A percentile compares a stretch with the other conserved stretches of the same genome.
phyloP scores from a whole-genome alignment of 2,888 invertebrate genomes.

The Lordiphosa andalusiaca region DNA sequence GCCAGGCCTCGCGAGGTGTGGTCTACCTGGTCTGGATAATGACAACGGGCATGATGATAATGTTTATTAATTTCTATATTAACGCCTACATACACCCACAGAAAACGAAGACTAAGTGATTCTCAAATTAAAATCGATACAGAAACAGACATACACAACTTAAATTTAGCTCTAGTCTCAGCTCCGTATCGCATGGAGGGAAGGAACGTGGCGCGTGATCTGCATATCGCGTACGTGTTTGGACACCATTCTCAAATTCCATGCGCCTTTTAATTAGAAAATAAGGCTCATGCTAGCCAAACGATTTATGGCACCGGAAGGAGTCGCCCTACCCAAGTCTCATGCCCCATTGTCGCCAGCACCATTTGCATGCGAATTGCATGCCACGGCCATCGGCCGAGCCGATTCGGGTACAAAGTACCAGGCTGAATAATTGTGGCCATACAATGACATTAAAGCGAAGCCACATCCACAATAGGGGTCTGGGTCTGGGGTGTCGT shows the following conservation, averaged over 20 bases:
- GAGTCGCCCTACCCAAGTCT: conserved; percentile 41
- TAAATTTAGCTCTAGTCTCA: too few relatives aligned
- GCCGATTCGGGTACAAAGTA: conserved; percentile 15
- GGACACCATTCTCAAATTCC: conserved; percentile 28
- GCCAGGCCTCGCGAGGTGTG: conserved; percentile 3
- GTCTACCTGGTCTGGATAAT: conserved; percentile 8
- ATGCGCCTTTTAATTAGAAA: conserved; percentile 59
- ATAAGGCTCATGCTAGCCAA: conserved; percentile 30
- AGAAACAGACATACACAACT: conserved; percentile 1
- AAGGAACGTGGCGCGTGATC: conserved; percentile 31
- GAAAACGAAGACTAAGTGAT: conserved; percentile 2
- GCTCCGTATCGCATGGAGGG: too few relatives aligned
- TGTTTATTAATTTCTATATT: conserved; percentile 48
- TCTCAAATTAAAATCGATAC: conserved; percentile 2
- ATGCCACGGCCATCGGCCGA: conserved; percentile 39
- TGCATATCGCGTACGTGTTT: conserved; percentile 27
- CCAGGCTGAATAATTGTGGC: conserved; percentile 66
- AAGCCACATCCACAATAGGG: conserved; percentile 49
- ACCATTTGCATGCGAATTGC: conserved; percentile 67
- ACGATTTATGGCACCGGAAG: conserved; percentile 66
- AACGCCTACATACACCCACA: conserved; percentile 25
- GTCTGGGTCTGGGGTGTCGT: conserved; percentile 8
- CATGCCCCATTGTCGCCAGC: conserved; percentile 8
- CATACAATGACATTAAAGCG: conserved; percentile 68
- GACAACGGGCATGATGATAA: conserved; percentile 30